A percentile compares a stretch with the other conserved stretches of the same genome.
These are phyloP conservation scores for Drosophila ficusphila DNA, from an alignment of 1,140 invertebrate genomes.

Conservation along the genomic window DNA sequence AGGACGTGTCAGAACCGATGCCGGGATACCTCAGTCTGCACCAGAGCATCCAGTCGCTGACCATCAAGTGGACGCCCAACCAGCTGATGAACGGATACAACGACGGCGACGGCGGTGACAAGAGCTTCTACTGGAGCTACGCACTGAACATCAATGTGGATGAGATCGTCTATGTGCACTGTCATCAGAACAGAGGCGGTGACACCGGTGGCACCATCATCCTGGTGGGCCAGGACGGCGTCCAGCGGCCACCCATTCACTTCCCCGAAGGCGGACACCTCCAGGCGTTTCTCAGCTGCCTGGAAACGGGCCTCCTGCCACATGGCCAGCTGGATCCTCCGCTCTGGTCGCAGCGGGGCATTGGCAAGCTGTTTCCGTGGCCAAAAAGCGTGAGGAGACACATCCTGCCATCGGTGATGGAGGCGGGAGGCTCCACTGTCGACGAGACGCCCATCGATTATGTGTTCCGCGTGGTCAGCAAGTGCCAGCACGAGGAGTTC, in stretches of 20 bases:
- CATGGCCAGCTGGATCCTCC: constrained; percentile 96
- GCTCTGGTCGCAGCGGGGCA: constrained; percentile 94
- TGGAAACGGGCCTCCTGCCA: constrained; percentile 94
- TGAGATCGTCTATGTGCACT: constrained; percentile 97
- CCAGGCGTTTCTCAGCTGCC: constrained; percentile 94
- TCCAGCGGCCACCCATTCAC: constrained; percentile 95
- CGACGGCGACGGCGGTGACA: constrained; percentile 88
- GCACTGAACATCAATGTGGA: constrained; percentile 94
- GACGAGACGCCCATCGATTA: constrained; percentile 91
- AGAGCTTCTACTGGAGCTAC: constrained; percentile 95
- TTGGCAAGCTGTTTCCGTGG: constrained; percentile 91
- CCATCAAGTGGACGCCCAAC: constrained; percentile 94
- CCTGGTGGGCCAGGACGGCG: constrained; percentile 97
- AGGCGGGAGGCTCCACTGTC: constrained; percentile 87
- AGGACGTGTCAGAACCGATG: constrained; percentile 91
- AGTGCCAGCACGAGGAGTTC: constrained; percentile 90
- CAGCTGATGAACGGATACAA: constrained; percentile 96
- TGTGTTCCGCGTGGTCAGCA: constrained; percentile 94
- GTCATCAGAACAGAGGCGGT: constrained; percentile 91
- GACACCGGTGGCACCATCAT: constrained; percentile 93
- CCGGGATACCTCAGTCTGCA: constrained; percentile 97
- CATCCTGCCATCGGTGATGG: constrained; percentile 86
- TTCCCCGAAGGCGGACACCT: constrained; percentile 96
- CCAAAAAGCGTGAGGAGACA: constrained; percentile 88
- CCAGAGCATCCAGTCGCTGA: constrained; percentile 89